phyloP scores from a whole-genome alignment of 2,797 vertebrate genomes.

The Peromyscus aztecus region DNA sequence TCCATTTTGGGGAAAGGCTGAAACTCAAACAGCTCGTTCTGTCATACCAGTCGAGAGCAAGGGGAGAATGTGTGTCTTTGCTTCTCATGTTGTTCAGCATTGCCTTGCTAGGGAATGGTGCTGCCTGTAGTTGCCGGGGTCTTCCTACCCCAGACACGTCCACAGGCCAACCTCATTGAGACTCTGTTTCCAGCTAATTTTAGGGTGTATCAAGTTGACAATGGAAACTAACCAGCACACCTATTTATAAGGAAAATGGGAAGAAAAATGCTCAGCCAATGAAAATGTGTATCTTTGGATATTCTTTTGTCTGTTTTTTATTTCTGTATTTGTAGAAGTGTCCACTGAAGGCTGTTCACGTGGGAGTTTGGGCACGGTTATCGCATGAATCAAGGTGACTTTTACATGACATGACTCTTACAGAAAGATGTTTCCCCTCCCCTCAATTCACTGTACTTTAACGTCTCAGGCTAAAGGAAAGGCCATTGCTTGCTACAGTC shows the following conservation, averaged over 20 bases:
- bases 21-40: neutral
- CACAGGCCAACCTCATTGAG: neutral
- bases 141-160: neutral
- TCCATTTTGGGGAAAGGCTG: neutral
- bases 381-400: neutral
- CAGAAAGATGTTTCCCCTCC: neutral
- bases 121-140: neutral
- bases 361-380: neutral
- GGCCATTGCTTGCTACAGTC: neutral
- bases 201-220: neutral
- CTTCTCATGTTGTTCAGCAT: neutral
- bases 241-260: neutral
- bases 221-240: neutral
- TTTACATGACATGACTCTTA: neutral
- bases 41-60: neutral
- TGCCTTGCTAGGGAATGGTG: neutral
- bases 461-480: neutral
- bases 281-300: neutral
- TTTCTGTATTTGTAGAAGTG: neutral
- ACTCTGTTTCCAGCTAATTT: neutral
- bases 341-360: neutral
- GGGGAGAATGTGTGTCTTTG: neutral
- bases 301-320: neutral
- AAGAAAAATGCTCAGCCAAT: constrained; percentile 14
- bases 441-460: neutral